A percentile compares a stretch with the other conserved stretches of the same genome.
Conservation (phyloP, 2,888 invertebrate genomes). For the Drosophila anomalata region DNA sequence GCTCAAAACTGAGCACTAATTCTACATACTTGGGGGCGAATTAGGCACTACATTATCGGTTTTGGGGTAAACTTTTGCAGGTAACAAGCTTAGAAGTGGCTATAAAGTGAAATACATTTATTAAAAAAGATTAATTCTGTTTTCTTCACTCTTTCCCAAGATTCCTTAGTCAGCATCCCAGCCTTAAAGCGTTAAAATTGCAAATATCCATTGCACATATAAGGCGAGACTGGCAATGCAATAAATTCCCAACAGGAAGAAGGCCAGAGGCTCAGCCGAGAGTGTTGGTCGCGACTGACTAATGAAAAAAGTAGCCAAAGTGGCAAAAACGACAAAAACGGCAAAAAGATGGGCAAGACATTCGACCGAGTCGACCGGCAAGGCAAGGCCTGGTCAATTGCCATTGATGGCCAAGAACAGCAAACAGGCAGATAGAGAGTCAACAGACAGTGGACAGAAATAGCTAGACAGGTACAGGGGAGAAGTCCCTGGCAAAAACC, state of each 20-base stretch:
- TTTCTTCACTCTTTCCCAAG: not conserved
- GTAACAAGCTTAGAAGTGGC: not conserved
- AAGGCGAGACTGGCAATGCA: conserved; percentile 68
- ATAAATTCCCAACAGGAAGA: conserved; percentile 59
- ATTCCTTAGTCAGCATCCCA: not conserved
- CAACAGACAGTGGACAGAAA: conserved; percentile 21
- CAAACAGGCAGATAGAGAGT: conserved; percentile 19
- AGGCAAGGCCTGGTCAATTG: conserved; percentile 54
- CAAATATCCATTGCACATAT: conserved; percentile 64
- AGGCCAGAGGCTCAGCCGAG: conserved; percentile 38
- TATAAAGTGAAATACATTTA: too few species aligned
- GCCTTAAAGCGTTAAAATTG: conserved; percentile 66
- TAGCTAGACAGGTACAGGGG: conserved; percentile 17
- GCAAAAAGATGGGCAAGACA: conserved; percentile 11
- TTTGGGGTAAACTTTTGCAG: not conserved
- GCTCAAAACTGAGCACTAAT: conserved; percentile 26
- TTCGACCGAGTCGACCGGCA: conserved; percentile 18
- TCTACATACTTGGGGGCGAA: conserved; percentile 25
- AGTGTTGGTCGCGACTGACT: conserved; percentile 57
- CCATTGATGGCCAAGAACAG: conserved; percentile 75
- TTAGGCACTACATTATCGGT: conserved; percentile 37
- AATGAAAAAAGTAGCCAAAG: conserved; percentile 57
- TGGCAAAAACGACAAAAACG: conserved; percentile 8
- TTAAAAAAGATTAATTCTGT: not conserved
- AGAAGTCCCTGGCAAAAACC: conserved; percentile 48